Percentiles rank a stretch among this genome's conserved stretches.
Conservation (phyloP, 2,797 vertebrate genomes). For the Champsocephalus esox region DNA sequence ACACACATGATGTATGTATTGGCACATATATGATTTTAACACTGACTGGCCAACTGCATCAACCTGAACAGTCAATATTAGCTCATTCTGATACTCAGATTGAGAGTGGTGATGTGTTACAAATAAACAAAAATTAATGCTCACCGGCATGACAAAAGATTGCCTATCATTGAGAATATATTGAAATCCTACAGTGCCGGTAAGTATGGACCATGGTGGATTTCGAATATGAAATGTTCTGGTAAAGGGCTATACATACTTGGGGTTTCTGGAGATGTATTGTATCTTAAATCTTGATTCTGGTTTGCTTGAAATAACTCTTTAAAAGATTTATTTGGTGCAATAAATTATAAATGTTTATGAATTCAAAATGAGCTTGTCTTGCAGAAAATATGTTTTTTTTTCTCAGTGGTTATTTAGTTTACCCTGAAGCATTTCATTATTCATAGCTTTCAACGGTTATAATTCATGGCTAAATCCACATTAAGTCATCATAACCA, state of each 20-base stretch:
- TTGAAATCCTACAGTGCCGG: not conserved
- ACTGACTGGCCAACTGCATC: too few species aligned
- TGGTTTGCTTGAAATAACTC: slow-evolving; percentile 20
- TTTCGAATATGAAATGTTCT: slow-evolving; percentile 14
- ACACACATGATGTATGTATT: slow-evolving; percentile 8
- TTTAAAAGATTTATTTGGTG: slow-evolving; percentile 27
- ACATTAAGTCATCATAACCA: slow-evolving; percentile 16
- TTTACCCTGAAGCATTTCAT: slow-evolving; percentile 9
- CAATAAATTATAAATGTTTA: slow-evolving; percentile 36
- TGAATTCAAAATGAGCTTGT: slow-evolving; percentile 33
- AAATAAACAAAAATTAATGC: not conserved
- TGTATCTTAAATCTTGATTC: slow-evolving; percentile 17
- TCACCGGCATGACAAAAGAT: not conserved
- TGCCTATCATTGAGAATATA: not conserved
- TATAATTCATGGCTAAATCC: slow-evolving; percentile 23
- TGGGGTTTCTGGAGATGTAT: not conserved
- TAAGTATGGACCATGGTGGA: not conserved
- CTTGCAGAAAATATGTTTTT: slow-evolving; percentile 17
- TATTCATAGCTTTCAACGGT: slow-evolving; percentile 20
- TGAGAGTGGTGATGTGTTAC: not conserved
- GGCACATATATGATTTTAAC: not conserved
- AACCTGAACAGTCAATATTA: slow-evolving; percentile 9
- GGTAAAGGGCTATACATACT: slow-evolving; percentile 2
- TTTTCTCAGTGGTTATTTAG: slow-evolving; percentile 19
- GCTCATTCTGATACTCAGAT: slow-evolving; percentile 7